Conservation (phyloP, 2,888 invertebrate species). For the Scaptomyza flava region DNA sequence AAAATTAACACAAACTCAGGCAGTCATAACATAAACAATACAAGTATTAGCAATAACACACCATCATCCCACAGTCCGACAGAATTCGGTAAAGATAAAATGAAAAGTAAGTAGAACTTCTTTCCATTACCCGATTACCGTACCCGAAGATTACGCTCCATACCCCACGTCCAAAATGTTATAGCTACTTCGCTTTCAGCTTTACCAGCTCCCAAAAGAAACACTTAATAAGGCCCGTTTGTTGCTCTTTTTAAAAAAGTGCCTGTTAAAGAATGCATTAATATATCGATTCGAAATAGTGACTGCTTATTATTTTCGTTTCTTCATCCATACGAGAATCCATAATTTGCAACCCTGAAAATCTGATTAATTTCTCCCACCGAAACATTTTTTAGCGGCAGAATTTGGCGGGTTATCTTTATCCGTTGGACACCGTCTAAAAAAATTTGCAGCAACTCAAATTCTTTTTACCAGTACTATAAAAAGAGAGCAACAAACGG, state of each 20-base stretch:
- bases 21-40: constrained; percentile 47
- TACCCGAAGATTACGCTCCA: neutral
- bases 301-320: too few relatives aligned
- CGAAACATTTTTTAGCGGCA: too few relatives aligned
- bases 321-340: too few relatives aligned
- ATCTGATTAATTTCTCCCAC: too few relatives aligned
- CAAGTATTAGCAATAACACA: constrained; percentile 71
- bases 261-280: too few relatives aligned
- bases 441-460: too few relatives aligned
- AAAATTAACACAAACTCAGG: constrained; percentile 67
- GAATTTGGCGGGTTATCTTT: too few relatives aligned
- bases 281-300: neutral
- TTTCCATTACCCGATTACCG: constrained; percentile 7
- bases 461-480: too few relatives aligned
- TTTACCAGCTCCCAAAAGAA: neutral
- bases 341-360: too few relatives aligned
- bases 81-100: constrained; percentile 85
- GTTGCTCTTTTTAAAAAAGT: neutral
- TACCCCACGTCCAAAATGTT: neutral
- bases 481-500: too few relatives aligned
- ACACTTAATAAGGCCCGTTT: neutral
- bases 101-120: constrained; percentile 66
- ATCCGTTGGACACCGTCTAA: too few relatives aligned
- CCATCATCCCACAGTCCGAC: constrained; percentile 86
- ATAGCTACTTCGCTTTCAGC: neutral